Evolutionary conservation across 2,888 invertebrate genomes (phyloP).

Genomic region (Apamea sordens): DNA sequence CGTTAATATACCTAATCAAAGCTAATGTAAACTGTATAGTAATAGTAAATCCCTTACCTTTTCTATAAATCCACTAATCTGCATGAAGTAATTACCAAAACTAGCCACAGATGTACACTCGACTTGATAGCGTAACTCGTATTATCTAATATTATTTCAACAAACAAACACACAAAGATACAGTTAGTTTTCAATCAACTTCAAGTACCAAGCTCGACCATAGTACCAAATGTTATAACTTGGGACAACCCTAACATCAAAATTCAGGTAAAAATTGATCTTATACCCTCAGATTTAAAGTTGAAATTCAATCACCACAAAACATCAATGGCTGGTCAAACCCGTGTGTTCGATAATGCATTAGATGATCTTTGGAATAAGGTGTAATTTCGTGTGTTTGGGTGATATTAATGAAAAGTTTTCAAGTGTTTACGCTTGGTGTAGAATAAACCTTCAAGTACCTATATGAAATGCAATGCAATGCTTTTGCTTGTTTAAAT

Average conservation of each 20-base stretch:
- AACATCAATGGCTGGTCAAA: background rate
- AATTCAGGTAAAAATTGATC: slow-evolving; percentile 42
- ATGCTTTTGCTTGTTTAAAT: slow-evolving; percentile 64
- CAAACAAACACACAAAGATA: slow-evolving; percentile 85
- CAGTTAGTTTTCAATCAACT: slow-evolving; percentile 87
- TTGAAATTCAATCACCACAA: slow-evolving; percentile 38
- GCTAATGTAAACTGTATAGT: background rate
- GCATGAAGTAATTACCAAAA: slow-evolving; percentile 50
- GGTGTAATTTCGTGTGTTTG: slow-evolving; percentile 17
- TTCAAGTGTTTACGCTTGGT: slow-evolving; percentile 74
- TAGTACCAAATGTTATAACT: slow-evolving; percentile 82
- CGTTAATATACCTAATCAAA: background rate
- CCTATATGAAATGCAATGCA: slow-evolving; percentile 68
- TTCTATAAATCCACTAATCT: slow-evolving; percentile 22
- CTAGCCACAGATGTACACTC: slow-evolving; percentile 82
- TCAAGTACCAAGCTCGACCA: slow-evolving; percentile 76
- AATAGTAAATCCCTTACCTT: background rate
- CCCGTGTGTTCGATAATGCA: slow-evolving; percentile 8
- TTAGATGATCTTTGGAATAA: background rate
- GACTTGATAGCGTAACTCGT: slow-evolving; percentile 78
- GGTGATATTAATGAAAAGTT: slow-evolving; percentile 40
- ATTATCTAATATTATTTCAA: slow-evolving; percentile 83
- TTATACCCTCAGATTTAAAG: background rate
- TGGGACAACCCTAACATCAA: slow-evolving; percentile 51
- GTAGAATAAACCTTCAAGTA: slow-evolving; percentile 71